phyloP scores from a whole-genome alignment of 2,113 vertebrate species.

The Neomonachus schauinslandi region DNA sequence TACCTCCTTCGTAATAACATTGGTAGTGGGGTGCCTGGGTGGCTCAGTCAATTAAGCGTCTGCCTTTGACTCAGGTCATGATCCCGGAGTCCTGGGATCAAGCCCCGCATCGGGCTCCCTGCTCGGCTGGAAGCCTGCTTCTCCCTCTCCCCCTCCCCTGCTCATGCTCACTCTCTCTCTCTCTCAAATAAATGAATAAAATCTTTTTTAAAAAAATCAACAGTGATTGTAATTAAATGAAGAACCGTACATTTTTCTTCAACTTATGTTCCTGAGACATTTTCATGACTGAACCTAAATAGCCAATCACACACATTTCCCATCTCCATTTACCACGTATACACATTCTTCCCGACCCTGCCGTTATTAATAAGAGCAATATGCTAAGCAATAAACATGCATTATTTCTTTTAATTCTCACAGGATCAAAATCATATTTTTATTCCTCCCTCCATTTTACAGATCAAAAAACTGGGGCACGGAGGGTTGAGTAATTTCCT shows the following conservation, averaged over 20 bases:
- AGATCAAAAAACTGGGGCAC: not conserved
- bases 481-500: not conserved
- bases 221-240: not conserved
- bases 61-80: not conserved
- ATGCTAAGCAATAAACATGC: not conserved
- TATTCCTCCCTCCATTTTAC: not conserved
- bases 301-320: not conserved
- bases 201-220: not conserved
- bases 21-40: not conserved
- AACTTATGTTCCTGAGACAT: not conserved
- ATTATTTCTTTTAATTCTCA: not conserved
- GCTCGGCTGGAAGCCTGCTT: not conserved
- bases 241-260: conserved; percentile 1
- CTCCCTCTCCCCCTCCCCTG: not conserved
- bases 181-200: not conserved
- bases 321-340: not conserved
- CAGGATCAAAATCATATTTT: not conserved
- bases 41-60: not conserved
- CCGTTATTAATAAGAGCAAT: not conserved
- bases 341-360: not conserved
- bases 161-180: not conserved
- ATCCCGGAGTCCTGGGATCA: not conserved
- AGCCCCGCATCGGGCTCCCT: not conserved
- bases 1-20: not conserved
- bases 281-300: not conserved